These are phyloP conservation scores for Operophtera brumata DNA, from an alignment of 2,888 invertebrate species.

Conservation along the genomic window DNA sequence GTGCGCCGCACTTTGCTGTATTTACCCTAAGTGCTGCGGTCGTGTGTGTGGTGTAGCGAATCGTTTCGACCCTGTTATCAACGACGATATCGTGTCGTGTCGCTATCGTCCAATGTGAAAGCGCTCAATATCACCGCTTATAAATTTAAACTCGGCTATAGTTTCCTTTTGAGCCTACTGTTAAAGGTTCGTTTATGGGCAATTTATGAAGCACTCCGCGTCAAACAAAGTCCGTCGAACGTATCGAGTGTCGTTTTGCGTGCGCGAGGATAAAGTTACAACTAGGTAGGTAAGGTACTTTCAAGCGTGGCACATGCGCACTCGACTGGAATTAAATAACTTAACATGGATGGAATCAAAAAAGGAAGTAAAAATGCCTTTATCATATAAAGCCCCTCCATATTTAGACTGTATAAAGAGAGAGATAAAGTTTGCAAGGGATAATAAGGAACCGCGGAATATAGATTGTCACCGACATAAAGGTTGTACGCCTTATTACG, in stretches of 20 bases:
- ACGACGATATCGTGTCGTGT: too few species aligned
- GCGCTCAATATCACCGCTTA: conserved; percentile 10
- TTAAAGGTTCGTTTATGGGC: conserved; percentile 24
- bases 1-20: too few species aligned
- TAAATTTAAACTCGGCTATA: conserved; percentile 21
- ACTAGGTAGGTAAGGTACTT: conserved; percentile 38
- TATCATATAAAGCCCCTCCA: conserved; percentile 9
- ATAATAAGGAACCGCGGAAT: conserved; percentile 38
- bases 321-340: conserved; percentile 62
- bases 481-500: conserved; percentile 56
- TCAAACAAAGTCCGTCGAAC: conserved; percentile 44
- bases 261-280: conserved; percentile 64
- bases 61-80: too few species aligned
- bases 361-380: conserved; percentile 36
- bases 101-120: too few species aligned
- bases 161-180: conserved; percentile 17
- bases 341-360: conserved; percentile 52
- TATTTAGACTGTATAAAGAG: conserved; percentile 10
- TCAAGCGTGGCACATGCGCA: conserved; percentile 48
- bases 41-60: too few species aligned
- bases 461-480: conserved; percentile 49
- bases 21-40: too few species aligned
- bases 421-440: conserved; percentile 20
- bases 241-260: conserved; percentile 67
- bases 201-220: conserved; percentile 44